Evolutionary conservation across 2,113 vertebrate species (phyloP), one percentile per base, ranked within the genome.

Genomic region (Tursiops truncatus): DNA sequence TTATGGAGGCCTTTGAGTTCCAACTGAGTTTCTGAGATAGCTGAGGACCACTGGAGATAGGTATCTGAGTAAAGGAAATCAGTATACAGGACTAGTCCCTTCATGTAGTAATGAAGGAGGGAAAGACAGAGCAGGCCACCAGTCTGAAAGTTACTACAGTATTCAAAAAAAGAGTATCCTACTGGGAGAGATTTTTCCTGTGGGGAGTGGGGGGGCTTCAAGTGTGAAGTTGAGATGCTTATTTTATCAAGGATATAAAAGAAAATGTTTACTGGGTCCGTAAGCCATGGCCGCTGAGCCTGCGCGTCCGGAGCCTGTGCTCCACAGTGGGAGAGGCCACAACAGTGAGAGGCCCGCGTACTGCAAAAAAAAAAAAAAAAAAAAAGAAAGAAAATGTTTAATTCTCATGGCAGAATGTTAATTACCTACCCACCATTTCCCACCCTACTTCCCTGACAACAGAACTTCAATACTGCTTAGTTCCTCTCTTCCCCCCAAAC

Each of bases 161-260:
- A 58, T 74, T 93, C 77, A 91, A 95, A 95, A 8, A 13, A 56
- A 23, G 41, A 91, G 28, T 90, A 67, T 73, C 12, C 25, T 90
- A 44, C 9, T 87, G 68, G 23, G 36, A 89, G 58, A 91, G 68
- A 79, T 8, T 62, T 56, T 26, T 77, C 77, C 33, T n/a, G 8
- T 25, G 5, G 8, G 0, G 5, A 1, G 8, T 31, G 1, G 5
- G 3, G 2, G 18, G 17, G 5, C 10, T 79, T 93, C 31, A 63
- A 74, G 26, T 88, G n/a, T 84, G 25, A 84, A 91, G 8, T 44
- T 33, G 28, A 95, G 25, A 70, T 41, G 73, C 50, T 79, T 82
- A 94, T 58, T 74, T 92, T 77, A 90, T n/a, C 36, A 81, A 93
- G 50, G 41, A 17, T 90, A 68, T 83, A 87, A 77, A 91, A 90